These are phyloP conservation scores for Rhinolophus ferrumequinum DNA, from an alignment of 2,113 vertebrate species.

Conservation along the genomic window DNA sequence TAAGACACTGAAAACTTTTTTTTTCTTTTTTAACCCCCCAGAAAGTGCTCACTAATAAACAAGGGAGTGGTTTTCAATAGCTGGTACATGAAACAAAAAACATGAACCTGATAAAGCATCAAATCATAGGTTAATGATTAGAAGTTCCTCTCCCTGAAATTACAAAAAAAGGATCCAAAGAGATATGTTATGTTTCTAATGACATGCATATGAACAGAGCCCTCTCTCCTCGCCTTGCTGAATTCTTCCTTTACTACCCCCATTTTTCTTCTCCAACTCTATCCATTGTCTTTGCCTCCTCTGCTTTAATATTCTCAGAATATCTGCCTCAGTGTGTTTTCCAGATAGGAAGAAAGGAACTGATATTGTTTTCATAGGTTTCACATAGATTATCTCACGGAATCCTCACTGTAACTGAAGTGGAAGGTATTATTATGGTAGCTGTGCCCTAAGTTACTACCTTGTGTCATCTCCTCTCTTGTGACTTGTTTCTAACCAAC, in stretches of 20 bases:
- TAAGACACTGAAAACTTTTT: background rate
- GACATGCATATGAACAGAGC: background rate
- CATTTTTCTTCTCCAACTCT: background rate
- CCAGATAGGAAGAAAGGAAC: background rate
- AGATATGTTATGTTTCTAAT: background rate
- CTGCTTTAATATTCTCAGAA: background rate
- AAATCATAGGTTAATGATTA: background rate
- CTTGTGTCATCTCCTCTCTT: background rate
- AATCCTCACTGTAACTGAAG: background rate
- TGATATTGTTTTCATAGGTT: background rate
- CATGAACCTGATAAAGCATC: background rate
- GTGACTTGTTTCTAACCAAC: background rate
- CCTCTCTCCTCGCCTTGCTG: background rate
- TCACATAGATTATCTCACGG: background rate
- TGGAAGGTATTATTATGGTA: background rate
- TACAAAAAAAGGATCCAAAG: slow-evolving; percentile 29
- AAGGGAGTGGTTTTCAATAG: background rate
- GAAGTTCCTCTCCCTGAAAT: slow-evolving; percentile 26
- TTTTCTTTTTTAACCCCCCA: background rate
- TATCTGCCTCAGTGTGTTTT: background rate
- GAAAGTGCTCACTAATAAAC: background rate
- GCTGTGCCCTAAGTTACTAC: background rate
- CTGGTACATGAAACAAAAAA: slow-evolving; percentile 5
- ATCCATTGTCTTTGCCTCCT: background rate
- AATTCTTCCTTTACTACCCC: background rate